Evolutionary conservation across 2,113 vertebrate genomes (phyloP), one percentile per base, ranked within the genome.

Genomic region (Phalacrocorax brasilianus): DNA sequence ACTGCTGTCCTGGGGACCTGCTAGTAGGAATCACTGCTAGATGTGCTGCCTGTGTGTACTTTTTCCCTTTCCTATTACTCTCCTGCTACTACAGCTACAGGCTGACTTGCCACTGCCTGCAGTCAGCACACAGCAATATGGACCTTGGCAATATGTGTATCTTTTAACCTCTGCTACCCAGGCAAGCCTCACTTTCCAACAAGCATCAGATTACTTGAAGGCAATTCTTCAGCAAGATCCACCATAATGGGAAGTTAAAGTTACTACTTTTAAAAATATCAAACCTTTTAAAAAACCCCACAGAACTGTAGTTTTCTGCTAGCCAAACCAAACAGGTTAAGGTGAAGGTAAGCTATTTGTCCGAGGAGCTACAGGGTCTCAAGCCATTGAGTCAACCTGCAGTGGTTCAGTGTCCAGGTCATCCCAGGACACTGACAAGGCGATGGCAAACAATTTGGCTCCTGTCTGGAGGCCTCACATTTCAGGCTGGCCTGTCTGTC

Each of bases 351-450:
- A 94, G 68, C 9, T 76, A 8, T 92, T 92, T 59, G 59, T 55
- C 84, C 4, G 10, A 91, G 77, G 28, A 91, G 58, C 40, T 40
- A 49, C 44, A 52, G 56, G 38, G 32, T 93, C 55, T 85, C 49
- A 71, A 91, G 67, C 27, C 40, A n/a, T 28, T 9, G 1, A 82
- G 49, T 67, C 76, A 86, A 72, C 42, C 73, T 59, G 35, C 92
- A 89, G 50, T 45, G 53, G 66, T 81, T 93, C 74, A 21, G 66
- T 49, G 53, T 82, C 77, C 71, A 73, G 91, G 94, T 96, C 87
- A 88, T 89, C 74, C 91, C 93, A 88, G 96, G 94, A 93, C 94
- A 87, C 66, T n/a, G 70, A 88, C 94, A 85, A 86, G 53, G 72
- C 45, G 2, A 72, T 58, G 63, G 70, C 45, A 89, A 79, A 93